A percentile compares a stretch with the other conserved stretches of the same genome.
Evolutionary conservation across 2,113 vertebrate species (phyloP).

Genomic region (Hemichromis elongatus): DNA sequence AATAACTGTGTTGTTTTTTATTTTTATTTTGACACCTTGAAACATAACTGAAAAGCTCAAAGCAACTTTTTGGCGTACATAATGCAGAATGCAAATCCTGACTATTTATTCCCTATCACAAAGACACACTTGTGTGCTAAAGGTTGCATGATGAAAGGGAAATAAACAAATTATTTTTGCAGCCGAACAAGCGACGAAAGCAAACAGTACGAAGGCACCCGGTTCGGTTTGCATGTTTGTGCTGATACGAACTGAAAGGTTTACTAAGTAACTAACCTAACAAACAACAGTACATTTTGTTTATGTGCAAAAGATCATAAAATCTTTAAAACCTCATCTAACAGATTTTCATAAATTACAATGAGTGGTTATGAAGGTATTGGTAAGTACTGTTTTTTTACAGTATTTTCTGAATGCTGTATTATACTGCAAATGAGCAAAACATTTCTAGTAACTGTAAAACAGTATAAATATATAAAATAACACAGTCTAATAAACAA

Average conservation of each 20-base stretch:
- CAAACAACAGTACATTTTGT: background rate
- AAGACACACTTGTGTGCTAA: background rate
- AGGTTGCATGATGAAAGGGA: background rate
- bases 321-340: background rate
- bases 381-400: background rate
- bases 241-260: background rate
- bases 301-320: background rate
- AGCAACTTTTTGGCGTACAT: background rate
- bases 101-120: background rate
- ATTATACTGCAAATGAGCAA: background rate
- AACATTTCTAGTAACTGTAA: background rate
- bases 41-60: background rate
- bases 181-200: background rate
- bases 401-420: background rate
- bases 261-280: background rate
- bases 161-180: background rate
- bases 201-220: fast-evolving
- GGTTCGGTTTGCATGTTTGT: background rate
- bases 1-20: background rate
- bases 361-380: background rate
- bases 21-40: background rate
- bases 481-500: background rate
- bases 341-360: background rate
- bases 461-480: background rate
- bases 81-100: background rate